Conservation (phyloP, 37 sponge, comb jelly and placozoan genomes). For the Chondrilla cf. caribensis region DNA sequence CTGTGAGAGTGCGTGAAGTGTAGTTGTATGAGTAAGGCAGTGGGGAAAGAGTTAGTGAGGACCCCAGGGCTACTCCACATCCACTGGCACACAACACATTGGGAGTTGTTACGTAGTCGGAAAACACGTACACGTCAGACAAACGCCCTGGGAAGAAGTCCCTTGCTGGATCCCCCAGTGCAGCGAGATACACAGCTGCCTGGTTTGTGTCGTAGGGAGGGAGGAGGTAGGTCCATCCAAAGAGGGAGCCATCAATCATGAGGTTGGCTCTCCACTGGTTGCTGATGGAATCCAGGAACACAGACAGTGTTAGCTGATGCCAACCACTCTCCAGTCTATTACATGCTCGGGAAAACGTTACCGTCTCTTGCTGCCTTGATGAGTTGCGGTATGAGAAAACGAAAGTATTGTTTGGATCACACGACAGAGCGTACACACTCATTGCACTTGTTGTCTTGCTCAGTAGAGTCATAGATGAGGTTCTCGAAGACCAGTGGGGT, state of each 20-base stretch:
- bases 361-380: not conserved
- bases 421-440: constrained; percentile 20
- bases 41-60: constrained; percentile 5
- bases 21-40: constrained; percentile 43
- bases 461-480: constrained; percentile 57
- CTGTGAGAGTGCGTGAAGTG: constrained; percentile 27
- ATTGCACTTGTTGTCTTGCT: constrained; percentile 20
- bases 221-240: not conserved
- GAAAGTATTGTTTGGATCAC: constrained; percentile 33
- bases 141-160: constrained; percentile 74
- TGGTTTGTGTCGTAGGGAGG: constrained; percentile 31
- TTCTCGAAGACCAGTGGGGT: not conserved
- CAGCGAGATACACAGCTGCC: constrained; percentile 39
- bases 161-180: constrained; percentile 28
- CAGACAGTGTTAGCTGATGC: constrained; percentile 67
- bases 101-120: constrained; percentile 11
- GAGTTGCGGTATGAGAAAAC: constrained; percentile 29
- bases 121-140: constrained; percentile 26
- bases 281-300: not conserved
- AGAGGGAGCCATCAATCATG: constrained; percentile 46
- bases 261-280: constrained; percentile 33
- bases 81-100: constrained; percentile 69
- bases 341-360: constrained; percentile 41
- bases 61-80: constrained; percentile 66
- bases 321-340: constrained; percentile 37